These are phyloP conservation scores for Heliconius erato DNA, from an alignment of 2,888 invertebrate species.

Conservation along the genomic window DNA sequence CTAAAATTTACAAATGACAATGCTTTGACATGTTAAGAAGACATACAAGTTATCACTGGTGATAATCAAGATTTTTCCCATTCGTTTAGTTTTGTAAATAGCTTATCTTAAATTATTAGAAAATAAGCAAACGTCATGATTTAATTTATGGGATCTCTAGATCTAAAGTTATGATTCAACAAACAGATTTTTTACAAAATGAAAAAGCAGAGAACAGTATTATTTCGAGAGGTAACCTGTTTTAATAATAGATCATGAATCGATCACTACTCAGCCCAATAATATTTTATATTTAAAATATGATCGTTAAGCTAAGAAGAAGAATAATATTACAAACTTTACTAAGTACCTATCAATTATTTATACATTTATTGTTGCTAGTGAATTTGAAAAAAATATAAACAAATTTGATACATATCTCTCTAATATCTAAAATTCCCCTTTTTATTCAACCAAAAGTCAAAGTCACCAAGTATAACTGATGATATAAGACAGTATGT, in stretches of 20 bases:
- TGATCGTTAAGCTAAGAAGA: not conserved
- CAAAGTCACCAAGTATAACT: not conserved
- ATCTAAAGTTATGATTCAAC: not conserved
- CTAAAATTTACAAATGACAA: not conserved
- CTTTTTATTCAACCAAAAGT: not conserved
- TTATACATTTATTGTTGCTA: not conserved
- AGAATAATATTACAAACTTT: not conserved
- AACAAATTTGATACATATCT: not conserved
- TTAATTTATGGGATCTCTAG: not conserved
- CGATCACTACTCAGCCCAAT: not conserved
- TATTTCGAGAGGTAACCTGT: not conserved
- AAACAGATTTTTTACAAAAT: not conserved
- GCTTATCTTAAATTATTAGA: not conserved
- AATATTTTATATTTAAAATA: not conserved
- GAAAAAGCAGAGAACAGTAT: not conserved
- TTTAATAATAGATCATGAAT: not conserved
- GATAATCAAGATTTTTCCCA: not conserved
- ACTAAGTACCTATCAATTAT: not conserved
- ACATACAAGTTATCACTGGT: too few relatives aligned
- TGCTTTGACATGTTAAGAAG: slow-evolving; percentile 17
- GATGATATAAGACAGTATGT: not conserved
- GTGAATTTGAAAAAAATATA: not conserved
- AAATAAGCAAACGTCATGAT: slow-evolving; percentile 1
- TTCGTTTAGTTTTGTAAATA: not conserved
- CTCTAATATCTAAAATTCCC: not conserved